These are phyloP conservation scores for Pseudolycoriella hygida DNA, from an alignment of 2,888 invertebrate genomes.

Conservation along the genomic window DNA sequence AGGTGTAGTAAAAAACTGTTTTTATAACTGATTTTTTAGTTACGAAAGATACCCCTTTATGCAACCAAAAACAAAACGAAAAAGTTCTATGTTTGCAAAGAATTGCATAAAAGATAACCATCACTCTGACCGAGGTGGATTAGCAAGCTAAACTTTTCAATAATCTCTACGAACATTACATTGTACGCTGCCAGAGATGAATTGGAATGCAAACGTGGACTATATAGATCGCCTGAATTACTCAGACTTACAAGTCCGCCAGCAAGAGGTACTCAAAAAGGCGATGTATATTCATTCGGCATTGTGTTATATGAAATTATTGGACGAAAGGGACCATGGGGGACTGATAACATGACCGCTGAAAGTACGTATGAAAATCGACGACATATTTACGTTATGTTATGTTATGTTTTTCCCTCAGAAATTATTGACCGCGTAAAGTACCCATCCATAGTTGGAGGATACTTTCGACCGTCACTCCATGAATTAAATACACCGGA, in stretches of 20 bases:
- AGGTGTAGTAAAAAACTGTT: no score
- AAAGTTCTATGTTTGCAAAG: no score
- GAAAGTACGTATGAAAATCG: slow-evolving; percentile 31
- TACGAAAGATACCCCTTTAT: no score
- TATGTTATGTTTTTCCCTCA: slow-evolving; percentile 14
- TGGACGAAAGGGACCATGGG: slow-evolving; percentile 67
- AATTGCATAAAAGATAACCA: no score
- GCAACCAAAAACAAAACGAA: no score
- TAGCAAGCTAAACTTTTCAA: no score
- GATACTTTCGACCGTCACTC: slow-evolving; percentile 45
- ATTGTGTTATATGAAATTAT: slow-evolving; percentile 74
- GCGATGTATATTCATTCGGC: slow-evolving; percentile 69
- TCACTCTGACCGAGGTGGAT: no score
- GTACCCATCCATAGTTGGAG: slow-evolving; percentile 20
- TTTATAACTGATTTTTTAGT: no score
- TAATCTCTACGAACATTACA: no score
- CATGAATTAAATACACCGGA: slow-evolving; percentile 48
- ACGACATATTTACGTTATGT: background rate
- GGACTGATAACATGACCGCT: slow-evolving; percentile 40
- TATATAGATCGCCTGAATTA: slow-evolving; percentile 63
- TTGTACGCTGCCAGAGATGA: background rate
- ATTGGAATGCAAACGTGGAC: slow-evolving; percentile 34
- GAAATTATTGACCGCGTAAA: slow-evolving; percentile 41
- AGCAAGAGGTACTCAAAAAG: slow-evolving; percentile 61
- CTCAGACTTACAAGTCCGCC: slow-evolving; percentile 39